Evolutionary conservation across 1,140 invertebrate genomes (phyloP), one percentile per base, ranked within the genome.

Genomic region (Drosophila guanche): DNA sequence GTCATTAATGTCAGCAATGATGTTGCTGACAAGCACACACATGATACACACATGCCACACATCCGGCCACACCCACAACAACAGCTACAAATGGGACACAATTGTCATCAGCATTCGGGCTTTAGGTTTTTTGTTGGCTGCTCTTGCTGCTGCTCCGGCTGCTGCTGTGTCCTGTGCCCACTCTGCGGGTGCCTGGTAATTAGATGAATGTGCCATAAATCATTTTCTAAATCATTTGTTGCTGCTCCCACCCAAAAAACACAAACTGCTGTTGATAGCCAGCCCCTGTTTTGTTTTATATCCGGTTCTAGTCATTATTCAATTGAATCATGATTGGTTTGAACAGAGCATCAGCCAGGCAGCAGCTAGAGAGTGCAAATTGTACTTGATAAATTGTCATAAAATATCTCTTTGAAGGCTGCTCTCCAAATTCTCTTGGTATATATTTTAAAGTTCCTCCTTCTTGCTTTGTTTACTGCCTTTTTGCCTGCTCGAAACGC

Each of bases 121-220:
- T 52, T 68, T 70, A 69, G 81, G 81, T 86, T 85, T 86, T 77
- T 85, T 27, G 25, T 6, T 33, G 8, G 8, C 27, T 33, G 7
- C 29, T 33, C 7, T 8, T 10, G 76, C 72, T 68, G 16, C 27
- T 37, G 59, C 8, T 14, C 40, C 46, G 62, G n/a, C 57, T 62
- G 56, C 20, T 66, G n/a, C 46, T 62, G 53, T 25, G 23, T 41
- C 50, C 58, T 60, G 55, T 60, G 55, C 54, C 52, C 76, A 74
- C 59, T 60, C 67, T 80, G 80, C 81, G 81, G 76, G 67, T 62
- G 33, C 79, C 81, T 80, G 81, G 81, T 85, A 85, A 85, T 85
- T 85, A 85, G 81, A 85, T 86, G 81, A 86, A 86, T 85, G 81
- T 74, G 81, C 81, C 81, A 85, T 85, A 85, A 85, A 85, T 85